Evolutionary conservation across 2,888 invertebrate species (phyloP), one percentile per base, ranked within the genome.

Genomic region (Ennomos quercinarius): DNA sequence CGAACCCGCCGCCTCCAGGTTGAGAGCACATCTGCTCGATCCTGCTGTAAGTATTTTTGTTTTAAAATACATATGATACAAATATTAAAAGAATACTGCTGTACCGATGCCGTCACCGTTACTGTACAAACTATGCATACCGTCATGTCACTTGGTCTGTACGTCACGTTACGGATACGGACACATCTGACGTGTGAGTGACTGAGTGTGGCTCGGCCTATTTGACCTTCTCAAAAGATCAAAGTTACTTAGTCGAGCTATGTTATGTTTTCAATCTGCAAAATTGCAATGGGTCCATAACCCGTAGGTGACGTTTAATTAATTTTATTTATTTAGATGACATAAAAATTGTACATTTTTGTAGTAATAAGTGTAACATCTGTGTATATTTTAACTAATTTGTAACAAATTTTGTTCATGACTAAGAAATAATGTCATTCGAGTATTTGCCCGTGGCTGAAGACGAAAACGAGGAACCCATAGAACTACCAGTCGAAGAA

Each of bases 381-480:
- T 77, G 86, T 87, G 87, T 89, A 84, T 86, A 84, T 83, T 87
- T 84, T 84, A 86, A 86, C 81, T 81, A 77, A 74, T 80, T 83
- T 86, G 80, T 82, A 82, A 76, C 76, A 79, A 63, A 74, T 81
- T 83, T 83, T 81, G 91, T 91, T 88, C 83, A 92, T 91, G 91
- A 88, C 65, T 87, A 89, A 87, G 84, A 86, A 90, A 92, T 91
- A 91, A 92, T 92, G 92, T 92, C 92, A 84, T 91, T 91, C 90
- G 92, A 92, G 80, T 95, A 95, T 86, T 95, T 99, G 88, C 98
- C 98, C 95, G 98, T 99, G 73, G 97, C 98, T 70, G 99, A 99
- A 93, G 98, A 99, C 81, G 99, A 99, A 94, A 97, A 97, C 78
- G 98, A 98, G 84, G 99, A 99, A 91, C 97, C 98, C 70, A 98